A percentile compares a stretch with the other conserved stretches of the same genome.
Evolutionary conservation across 2,113 vertebrate genomes (phyloP).

Genomic region (Thinocorus orbignyianus): DNA sequence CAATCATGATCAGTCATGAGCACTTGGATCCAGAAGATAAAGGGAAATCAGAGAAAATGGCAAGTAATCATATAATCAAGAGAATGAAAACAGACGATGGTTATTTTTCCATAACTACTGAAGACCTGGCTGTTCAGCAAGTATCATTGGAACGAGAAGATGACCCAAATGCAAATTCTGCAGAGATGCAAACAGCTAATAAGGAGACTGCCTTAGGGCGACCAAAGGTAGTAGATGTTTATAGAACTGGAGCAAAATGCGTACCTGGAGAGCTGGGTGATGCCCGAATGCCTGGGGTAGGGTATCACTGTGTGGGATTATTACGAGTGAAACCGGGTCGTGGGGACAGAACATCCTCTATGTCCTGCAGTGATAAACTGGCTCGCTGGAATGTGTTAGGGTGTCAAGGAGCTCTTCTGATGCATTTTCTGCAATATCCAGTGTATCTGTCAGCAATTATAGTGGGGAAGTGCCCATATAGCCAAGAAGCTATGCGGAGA

Average conservation of each 20-base stretch:
- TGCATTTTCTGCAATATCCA: constrained; percentile 88
- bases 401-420: constrained; percentile 91
- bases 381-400: constrained; percentile 88
- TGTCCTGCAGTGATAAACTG: constrained; percentile 95
- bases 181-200: not conserved
- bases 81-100: constrained; percentile 25
- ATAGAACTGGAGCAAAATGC: constrained; percentile 93
- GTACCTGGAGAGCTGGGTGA: constrained; percentile 81
- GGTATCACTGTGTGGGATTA: constrained; percentile 83
- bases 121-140: not conserved
- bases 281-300: constrained; percentile 71
- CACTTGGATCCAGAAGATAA: constrained; percentile 24
- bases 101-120: not conserved
- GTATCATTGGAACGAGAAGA: not conserved
- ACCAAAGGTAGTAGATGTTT: constrained; percentile 71
- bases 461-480: constrained; percentile 88
- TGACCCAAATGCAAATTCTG: not conserved
- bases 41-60: constrained; percentile 17
- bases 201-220: not conserved
- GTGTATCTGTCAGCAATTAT: constrained; percentile 85
- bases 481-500: constrained; percentile 80
- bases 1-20: not conserved
- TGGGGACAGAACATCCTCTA: constrained; percentile 87
- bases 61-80: constrained; percentile 26
- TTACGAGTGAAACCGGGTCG: constrained; percentile 92